phyloP scores from a whole-genome alignment of 2,797 vertebrate species.

The Orientallactaga sibirica region DNA sequence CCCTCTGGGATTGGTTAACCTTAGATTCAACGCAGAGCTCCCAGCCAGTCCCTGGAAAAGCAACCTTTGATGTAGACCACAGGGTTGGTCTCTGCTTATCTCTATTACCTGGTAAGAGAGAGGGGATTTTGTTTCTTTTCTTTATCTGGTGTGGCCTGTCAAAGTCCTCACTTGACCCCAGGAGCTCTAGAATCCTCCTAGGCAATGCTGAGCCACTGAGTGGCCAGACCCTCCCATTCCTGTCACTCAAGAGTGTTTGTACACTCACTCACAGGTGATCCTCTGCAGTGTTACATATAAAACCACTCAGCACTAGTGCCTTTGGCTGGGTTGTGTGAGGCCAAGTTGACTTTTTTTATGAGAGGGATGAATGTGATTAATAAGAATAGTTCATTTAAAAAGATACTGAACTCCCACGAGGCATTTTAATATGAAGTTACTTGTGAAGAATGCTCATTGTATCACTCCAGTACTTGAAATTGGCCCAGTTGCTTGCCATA shows the following conservation, averaged over 20 bases:
- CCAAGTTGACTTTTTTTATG: slow-evolving; percentile 45
- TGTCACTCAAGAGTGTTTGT: background rate
- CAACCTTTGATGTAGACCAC: background rate
- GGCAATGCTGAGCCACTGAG: background rate
- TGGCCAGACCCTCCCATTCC: background rate
- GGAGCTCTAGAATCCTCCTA: background rate
- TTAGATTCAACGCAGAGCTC: background rate
- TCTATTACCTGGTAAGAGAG: background rate
- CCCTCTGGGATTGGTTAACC: background rate
- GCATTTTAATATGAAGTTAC: slow-evolving; percentile 61
- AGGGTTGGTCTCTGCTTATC: background rate
- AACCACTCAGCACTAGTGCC: slow-evolving; percentile 51
- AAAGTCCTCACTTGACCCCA: background rate
- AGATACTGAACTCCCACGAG: slow-evolving; percentile 49
- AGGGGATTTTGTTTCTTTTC: background rate
- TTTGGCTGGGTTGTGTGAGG: background rate
- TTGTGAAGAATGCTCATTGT: slow-evolving; percentile 37
- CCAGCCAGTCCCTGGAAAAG: background rate
- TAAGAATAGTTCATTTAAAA: slow-evolving; percentile 69
- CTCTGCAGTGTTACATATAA: slow-evolving; percentile 17
- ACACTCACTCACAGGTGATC: background rate
- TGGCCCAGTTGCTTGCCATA: background rate
- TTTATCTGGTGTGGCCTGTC: background rate
- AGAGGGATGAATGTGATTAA: slow-evolving; percentile 65
- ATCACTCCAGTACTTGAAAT: slow-evolving; percentile 41